Evolutionary conservation across 2,113 vertebrate genomes (phyloP).

Genomic region (Clarias gariepinus): DNA sequence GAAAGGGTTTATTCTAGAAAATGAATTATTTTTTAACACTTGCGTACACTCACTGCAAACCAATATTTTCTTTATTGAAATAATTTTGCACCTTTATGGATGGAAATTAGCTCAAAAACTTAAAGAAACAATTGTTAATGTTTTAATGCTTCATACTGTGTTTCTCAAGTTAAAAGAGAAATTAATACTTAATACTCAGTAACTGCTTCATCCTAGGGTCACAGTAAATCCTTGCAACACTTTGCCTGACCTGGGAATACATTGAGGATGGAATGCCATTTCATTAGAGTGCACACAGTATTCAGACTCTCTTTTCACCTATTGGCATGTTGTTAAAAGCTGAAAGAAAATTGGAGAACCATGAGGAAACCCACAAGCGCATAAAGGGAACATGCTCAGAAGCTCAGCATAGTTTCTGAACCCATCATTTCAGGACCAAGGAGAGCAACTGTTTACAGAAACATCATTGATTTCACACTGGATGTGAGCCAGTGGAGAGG

Average conservation of each 20-base stretch:
- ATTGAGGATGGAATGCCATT: not conserved
- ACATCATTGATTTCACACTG: not conserved
- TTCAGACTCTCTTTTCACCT: not conserved
- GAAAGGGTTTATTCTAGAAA: not conserved
- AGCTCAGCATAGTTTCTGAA: too few relatives aligned
- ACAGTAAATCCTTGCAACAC: not conserved
- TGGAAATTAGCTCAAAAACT: not conserved
- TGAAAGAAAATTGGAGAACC: not conserved
- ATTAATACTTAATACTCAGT: not conserved
- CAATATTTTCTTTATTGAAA: not conserved
- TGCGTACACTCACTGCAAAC: not conserved
- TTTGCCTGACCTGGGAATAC: not conserved
- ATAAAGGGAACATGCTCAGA: not conserved
- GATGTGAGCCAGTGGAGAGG: not conserved
- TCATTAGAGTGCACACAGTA: not conserved
- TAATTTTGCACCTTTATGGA: constrained; percentile 8
- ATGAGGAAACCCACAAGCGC: not conserved
- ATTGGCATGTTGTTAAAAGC: not conserved
- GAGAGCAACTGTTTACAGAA: not conserved
- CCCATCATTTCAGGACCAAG: not conserved
- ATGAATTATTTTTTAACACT: constrained; percentile 7
- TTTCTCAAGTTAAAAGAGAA: not conserved
- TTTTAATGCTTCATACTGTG: not conserved
- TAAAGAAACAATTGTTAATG: not conserved
- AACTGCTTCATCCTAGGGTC: not conserved